Evolutionary conservation across 35 echinoderm and acorn worm genomes (phyloP), one percentile per base, ranked within the genome.

Genomic region (Strongylocentrotus purpuratus): DNA sequence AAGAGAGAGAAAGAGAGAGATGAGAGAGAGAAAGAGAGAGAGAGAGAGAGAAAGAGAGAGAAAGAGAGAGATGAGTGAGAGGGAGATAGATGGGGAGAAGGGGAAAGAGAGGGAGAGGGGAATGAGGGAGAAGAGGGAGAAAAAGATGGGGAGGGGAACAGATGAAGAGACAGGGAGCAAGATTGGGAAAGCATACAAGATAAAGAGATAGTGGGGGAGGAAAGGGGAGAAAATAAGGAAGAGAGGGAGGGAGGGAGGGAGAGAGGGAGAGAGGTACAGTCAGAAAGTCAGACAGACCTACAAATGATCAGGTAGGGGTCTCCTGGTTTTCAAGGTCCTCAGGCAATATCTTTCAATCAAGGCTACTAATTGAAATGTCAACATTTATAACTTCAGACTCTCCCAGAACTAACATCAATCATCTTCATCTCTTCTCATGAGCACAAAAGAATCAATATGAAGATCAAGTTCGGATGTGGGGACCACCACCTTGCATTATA

Each of bases 301-400:
- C 41, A 93, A 58, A 25, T 28, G 92, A 58, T 47, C 31, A 58
- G 87, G 87, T 89, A 5, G 12, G 33, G 87, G 87, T 89, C 87
- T 89, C 33, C 45, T 41, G 12, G 7, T 55, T 28, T 22, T 89
- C 12, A 45, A 46, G 87, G 87, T 89, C 87, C 45, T 31, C 25
- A 17, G 87, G 45, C 87, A 14, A 89, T 89, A 45, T 89, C 87
- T 89, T 46, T 89, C 87, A 33, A 89, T 89, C 87, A 89, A 45
- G 87, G 10, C 87, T 46, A 10, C 87, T 89, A 89, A 89, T 89
- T 89, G 87, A 89, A 89, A 89, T 89, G 87, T 89, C 87, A 89
- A 89, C 87, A 89, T 89, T 89, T 89, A 89, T 89, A 32, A 89
- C 87, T 89, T 45, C 33, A 89, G 87, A 33, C 87, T 45, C 87